Evolutionary conservation across 2,113 vertebrate genomes (phyloP), one percentile per base, ranked within the genome.

Genomic region (Neomonachus schauinslandi): DNA sequence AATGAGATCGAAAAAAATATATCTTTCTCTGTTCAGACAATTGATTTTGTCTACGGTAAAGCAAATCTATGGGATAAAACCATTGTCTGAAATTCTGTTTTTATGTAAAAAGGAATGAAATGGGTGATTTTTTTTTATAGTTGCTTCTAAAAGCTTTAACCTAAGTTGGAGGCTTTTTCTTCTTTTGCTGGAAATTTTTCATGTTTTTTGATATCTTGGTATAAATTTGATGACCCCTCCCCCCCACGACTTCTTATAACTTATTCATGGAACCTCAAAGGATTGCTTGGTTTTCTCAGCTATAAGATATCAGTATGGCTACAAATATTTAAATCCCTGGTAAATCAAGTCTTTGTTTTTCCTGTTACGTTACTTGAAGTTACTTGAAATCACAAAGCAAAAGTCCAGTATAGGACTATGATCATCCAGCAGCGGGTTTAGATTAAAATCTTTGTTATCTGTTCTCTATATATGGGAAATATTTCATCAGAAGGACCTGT

Each of bases 281-380:
- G 7, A 65, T 85, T 26, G 81, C 71, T 95, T 91, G 36, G 21
- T 80, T 94, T 96, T 91, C 39, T 93, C 69, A 84, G 36, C 42
- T 91, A 63, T 82, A 91, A 91, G 21, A 42, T 24, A 49, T 21
- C 53, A 76, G 67, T 63, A 87, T 96, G 51, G 55, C 18, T 89
- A 87, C 51, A 96, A 88, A 80, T 91, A 89, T 88, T 91, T 94
- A 57, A 97, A 85, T 92, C 36, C 21, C 69, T 14, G 74, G 55
- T 72, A 91, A 92, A 94, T 92, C 46, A 80, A 90, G 9, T 88
- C 26, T 95, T 89, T 84, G 21, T 49, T 91, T 96, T 92, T 91
- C 79, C 8, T 59, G 6, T 87, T 96, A 96, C 15, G 31, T 67
- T 92, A 63, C 46, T 91, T 61, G 80, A 86, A n/a, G 31, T 67